Base-by-base conservation (phyloP, 2,113 vertebrate species). In the Lepus americanus region DNA sequence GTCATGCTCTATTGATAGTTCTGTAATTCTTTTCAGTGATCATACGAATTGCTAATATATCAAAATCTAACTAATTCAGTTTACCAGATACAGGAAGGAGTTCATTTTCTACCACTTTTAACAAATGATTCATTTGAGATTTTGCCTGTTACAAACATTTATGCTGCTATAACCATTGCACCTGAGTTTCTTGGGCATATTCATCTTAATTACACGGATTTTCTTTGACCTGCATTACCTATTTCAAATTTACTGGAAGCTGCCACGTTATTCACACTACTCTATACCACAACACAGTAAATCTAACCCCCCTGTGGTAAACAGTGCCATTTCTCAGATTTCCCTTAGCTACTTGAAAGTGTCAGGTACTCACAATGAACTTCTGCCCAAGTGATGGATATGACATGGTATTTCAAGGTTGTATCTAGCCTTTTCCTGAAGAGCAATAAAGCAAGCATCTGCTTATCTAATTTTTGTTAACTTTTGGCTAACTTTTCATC, bases 401-500 rank as follows among this genome's bases (percentile, higher is more conserved):
- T n/a, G 22, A 76, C 87, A 84, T 13, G 2, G 6, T 49, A 59
- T 53, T 72, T 85, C 74, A 59, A 89, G 89, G 77, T 49, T 82
- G 25, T 67, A 72, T n/a, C 44, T 33, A 84, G 17, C 1, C 12
- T 74, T 84, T 70, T 94, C 77, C 6, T 78, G 23, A 39, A 72
- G n/a, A 84, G 20, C 6, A 82, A 23, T 77, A 5, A 82, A 25
- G 8, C n/a, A 77, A 94, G 29, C n/a, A 82, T 11, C 4, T 36
- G 61, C 55, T 69, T 55, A 67, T 23, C 19, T 66, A 77, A 36
- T 44, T 82, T 53, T 33, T 86, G 84, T 84, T 33, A 33, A 63
- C 36, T 93, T 93, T 78, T 49, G 69, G 63, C 6, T 49, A 74
- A 25, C 72, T 95, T 94, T 85, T 91, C 67, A 88, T 79, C 20